Evolutionary conservation across 2,888 invertebrate genomes (phyloP).

Genomic region (Cephus sareptanus): DNA sequence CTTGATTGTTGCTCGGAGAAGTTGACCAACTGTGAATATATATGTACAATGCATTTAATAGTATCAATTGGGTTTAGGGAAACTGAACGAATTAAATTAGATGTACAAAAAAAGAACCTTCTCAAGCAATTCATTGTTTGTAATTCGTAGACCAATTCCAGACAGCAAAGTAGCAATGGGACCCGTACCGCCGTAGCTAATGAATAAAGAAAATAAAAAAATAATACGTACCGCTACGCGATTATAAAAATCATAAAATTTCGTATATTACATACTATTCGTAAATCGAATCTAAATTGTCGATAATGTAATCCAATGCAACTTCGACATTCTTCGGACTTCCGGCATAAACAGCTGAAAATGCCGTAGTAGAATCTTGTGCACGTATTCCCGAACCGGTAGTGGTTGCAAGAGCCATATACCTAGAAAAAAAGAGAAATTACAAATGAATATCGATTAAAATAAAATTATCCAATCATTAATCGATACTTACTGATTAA

Average conservation of each 20-base stretch:
- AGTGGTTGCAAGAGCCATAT: conserved; percentile 14
- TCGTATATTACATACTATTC: conserved; percentile 15
- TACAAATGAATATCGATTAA: not conserved
- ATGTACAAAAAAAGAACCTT: not conserved
- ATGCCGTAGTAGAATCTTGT: conserved; percentile 13
- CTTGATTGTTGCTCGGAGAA: not conserved
- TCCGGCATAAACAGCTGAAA: conserved; percentile 31
- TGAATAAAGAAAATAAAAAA: not conserved
- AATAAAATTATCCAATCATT: not conserved
- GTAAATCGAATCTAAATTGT: conserved; percentile 34
- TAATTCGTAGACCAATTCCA: not conserved
- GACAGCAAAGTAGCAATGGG: not conserved
- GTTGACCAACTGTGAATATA: conserved; percentile 9
- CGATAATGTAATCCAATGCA: conserved; percentile 38
- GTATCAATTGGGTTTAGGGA: not conserved
- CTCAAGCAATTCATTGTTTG: not conserved
- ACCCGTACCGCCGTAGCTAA: not conserved
- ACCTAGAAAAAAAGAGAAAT: conserved; percentile 1
- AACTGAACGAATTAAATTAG: not conserved
- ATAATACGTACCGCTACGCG: not conserved
- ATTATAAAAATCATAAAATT: not conserved
- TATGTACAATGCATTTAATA: not conserved
- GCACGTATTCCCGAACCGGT: conserved; percentile 12
- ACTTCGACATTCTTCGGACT: conserved; percentile 38
- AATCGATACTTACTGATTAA: conserved; percentile 57